Evolutionary conservation across 1,140 invertebrate genomes (phyloP), one percentile per base, ranked within the genome.

Genomic region (Drosophila erecta): DNA sequence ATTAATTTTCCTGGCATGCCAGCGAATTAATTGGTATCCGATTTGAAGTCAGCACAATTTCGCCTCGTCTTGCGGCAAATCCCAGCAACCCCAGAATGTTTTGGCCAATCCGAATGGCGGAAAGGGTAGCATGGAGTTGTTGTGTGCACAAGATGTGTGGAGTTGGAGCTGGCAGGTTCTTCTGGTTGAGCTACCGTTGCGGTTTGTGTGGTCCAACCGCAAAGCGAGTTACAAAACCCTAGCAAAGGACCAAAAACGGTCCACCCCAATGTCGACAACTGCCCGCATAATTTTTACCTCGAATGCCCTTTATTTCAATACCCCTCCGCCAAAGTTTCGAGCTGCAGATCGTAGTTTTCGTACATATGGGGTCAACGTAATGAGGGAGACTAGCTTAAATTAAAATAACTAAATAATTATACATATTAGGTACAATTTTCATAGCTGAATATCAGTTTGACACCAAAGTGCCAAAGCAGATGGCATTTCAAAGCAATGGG

Each of bases 121-220:
- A 7, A 1, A 14, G 24, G 17, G 14, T 7, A 4, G 37, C 43
- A 41, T 40, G 12, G 20, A 17, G 17, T 20, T 27, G 41, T 61
- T 47, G n/a, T 50, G 24, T 17, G 27, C 44, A 47, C 22, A 47
- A 47, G n/a, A n/a, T 47, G 22, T 27, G 15, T 24, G 46, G 46
- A 30, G 24, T 24, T 70, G 71, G 24, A 24, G 43, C 17, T 74
- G 71, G 43, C 69, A 64, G 69, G 10, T 56, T 55, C 70, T 74
- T 75, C 72, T 74, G 59, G 72, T 57, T 65, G 70, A 76, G 55
- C 61, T 76, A 76, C 73, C 73, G 54, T 57, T 76, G 72, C 49
- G 73, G 73, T 76, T 76, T 40, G 40, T 67, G 73, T 43, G 73
- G 73, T 76, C 35, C 41, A 22, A 66, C 73, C 73, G 15, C 71